These are phyloP conservation scores for Amiota minor DNA, from an alignment of 2,888 invertebrate species.

Conservation along the genomic window DNA sequence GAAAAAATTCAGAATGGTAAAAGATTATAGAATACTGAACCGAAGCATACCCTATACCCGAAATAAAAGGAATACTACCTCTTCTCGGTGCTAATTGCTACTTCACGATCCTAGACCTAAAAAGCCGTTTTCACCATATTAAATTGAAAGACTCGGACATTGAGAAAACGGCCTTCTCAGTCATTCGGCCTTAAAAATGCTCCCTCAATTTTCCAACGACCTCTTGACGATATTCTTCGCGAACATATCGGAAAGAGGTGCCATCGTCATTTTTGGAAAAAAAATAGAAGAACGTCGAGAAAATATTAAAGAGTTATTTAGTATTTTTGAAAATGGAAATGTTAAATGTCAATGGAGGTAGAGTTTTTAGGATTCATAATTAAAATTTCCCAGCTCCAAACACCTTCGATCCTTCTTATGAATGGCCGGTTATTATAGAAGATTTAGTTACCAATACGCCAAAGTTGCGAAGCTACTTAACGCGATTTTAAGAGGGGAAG, in stretches of 20 bases:
- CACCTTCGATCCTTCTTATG: not conserved
- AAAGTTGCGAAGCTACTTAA: not conserved
- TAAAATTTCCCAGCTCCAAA: not conserved
- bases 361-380: not conserved
- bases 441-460: slow-evolving; percentile 6
- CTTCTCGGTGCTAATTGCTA: no score
- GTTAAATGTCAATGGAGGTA: slow-evolving; percentile 12
- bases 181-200: slow-evolving; percentile 25
- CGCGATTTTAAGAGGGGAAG: not conserved
- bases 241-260: slow-evolving; percentile 10
- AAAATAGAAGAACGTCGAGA: not conserved
- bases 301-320: slow-evolving; percentile 9
- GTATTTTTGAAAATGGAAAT: slow-evolving; percentile 14
- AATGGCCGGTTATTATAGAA: not conserved
- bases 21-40: no score
- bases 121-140: no score
- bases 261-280: slow-evolving; percentile 6
- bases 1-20: no score
- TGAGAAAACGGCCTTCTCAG: not conserved
- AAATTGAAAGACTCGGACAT: not conserved
- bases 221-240: no score
- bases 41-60: no score
- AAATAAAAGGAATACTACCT: no score
- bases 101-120: no score
- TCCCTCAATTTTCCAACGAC: slow-evolving; percentile 24